These are phyloP conservation scores for Scelioninae gen. 1 DNA, from an alignment of 2,888 invertebrate species.

Conservation along the genomic window DNA sequence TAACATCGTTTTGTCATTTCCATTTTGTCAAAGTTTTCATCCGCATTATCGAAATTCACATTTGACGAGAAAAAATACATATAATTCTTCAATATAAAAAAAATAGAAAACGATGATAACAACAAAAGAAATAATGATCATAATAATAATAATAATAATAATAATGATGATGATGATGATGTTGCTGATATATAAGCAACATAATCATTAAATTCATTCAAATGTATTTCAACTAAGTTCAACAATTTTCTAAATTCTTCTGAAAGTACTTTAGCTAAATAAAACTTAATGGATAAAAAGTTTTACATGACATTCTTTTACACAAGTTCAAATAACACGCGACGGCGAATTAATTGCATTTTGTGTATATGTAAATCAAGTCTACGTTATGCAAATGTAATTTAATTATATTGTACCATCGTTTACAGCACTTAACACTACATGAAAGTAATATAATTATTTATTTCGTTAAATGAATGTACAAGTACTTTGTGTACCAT, in stretches of 20 bases:
- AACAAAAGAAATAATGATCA: no score
- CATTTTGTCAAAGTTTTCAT: conserved; percentile 44
- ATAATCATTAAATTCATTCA: no score
- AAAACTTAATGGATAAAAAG: not conserved
- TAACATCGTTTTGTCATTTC: conserved; percentile 49
- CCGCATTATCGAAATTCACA: no score
- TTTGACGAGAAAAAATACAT: not conserved
- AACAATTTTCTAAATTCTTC: no score
- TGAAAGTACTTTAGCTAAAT: not conserved
- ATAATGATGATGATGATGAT: no score
- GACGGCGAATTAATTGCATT: conserved; percentile 44
- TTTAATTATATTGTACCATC: conserved; percentile 60
- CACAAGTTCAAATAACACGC: conserved; percentile 16
- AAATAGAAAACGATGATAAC: not conserved
- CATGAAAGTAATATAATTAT: conserved; percentile 53
- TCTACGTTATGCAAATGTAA: conserved; percentile 54
- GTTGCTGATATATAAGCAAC: no score
- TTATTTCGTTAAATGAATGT: conserved; percentile 33
- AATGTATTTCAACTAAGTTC: no score
- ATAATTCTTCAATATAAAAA: not conserved
- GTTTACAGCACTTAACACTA: conserved; percentile 48
- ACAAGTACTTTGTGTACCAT: conserved; percentile 31
- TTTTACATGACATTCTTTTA: conserved; percentile 13
- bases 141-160: no score
- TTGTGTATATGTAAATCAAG: conserved; percentile 56